A percentile compares a stretch with the other conserved stretches of the same genome.
Conservation (phyloP, 2,113 vertebrate genomes). For the Thermophis baileyi region DNA sequence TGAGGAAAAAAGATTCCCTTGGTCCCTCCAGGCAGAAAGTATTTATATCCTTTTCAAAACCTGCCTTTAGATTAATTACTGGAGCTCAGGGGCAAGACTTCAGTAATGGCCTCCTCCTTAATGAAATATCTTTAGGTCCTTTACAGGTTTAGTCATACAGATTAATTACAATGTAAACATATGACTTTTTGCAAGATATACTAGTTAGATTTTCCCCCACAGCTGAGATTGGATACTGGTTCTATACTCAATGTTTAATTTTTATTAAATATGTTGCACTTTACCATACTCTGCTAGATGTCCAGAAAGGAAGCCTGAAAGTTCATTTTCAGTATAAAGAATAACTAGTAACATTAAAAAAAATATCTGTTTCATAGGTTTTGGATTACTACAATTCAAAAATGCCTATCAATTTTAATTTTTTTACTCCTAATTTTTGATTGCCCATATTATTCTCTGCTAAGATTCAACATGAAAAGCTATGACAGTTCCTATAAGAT, state of each 20-base stretch:
- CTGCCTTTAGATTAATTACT: neutral
- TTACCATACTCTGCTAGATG: neutral
- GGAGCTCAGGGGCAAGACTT: neutral
- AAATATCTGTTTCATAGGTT: neutral
- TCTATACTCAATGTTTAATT: neutral
- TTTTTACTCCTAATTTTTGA: neutral
- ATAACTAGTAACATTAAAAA: neutral
- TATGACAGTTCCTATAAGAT: neutral
- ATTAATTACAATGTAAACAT: neutral
- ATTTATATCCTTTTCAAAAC: too few relatives aligned
- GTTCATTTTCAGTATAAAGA: neutral
- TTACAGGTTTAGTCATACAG: neutral
- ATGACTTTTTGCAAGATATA: neutral
- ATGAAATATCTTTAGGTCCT: neutral
- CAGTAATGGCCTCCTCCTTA: neutral
- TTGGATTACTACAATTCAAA: neutral
- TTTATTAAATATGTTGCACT: neutral
- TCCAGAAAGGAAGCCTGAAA: neutral
- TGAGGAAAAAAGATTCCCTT: neutral
- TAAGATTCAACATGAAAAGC: neutral
- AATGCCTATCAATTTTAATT: neutral
- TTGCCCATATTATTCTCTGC: neutral
- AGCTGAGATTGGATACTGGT: neutral
- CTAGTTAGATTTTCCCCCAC: neutral
- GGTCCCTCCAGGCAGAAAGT: neutral